Evolutionary conservation across 2,113 vertebrate species (phyloP).

Genomic region (Chiloscyllium plagiosum): DNA sequence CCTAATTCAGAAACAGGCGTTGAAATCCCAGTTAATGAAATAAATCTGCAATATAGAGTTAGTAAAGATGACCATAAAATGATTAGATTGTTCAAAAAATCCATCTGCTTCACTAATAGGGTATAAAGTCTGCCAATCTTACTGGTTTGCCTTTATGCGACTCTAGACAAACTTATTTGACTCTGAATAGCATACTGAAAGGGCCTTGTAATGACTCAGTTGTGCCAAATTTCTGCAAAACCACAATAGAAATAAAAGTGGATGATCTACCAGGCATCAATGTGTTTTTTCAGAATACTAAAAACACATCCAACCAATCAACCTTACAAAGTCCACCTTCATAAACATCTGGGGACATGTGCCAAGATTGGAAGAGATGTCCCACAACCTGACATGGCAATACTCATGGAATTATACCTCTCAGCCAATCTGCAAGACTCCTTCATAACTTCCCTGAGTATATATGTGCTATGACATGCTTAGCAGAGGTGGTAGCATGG

Average conservation of each 20-base stretch:
- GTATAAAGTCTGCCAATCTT: neutral
- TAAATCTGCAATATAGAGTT: neutral
- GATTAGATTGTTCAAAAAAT: neutral
- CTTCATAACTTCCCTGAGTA: neutral
- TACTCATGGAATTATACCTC: neutral
- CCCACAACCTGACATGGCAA: neutral
- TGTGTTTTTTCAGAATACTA: neutral
- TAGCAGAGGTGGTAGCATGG: neutral
- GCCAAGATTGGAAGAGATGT: neutral
- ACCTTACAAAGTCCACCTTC: neutral
- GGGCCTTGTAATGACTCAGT: neutral
- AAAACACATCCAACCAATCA: neutral
- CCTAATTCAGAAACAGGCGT: neutral
- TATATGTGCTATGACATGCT: too few species aligned
- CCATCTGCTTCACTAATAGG: neutral
- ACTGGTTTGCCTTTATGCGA: neutral
- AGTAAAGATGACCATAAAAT: neutral
- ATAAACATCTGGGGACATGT: neutral
- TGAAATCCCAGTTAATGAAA: neutral
- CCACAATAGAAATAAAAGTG: neutral
- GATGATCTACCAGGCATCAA: neutral
- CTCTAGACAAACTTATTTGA: neutral
- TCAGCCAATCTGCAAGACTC: neutral
- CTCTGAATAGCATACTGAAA: neutral
- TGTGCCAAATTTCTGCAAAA: neutral